Conservation (phyloP, 2,797 vertebrate genomes). For the Calcarius lapponicus region DNA sequence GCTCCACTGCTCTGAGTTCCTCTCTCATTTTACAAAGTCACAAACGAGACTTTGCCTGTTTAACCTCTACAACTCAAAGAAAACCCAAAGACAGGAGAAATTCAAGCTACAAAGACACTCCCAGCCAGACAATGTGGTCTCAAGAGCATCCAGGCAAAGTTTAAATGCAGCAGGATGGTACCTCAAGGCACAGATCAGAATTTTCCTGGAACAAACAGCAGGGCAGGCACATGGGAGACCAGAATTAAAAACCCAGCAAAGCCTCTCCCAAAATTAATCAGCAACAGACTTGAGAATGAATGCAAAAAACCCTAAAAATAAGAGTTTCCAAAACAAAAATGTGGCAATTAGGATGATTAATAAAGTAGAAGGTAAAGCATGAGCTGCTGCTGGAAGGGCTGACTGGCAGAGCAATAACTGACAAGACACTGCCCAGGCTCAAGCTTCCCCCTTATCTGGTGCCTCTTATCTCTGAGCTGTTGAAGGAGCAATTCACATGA, state of each 20-base stretch:
- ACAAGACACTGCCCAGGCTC: neutral
- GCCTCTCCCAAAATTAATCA: neutral
- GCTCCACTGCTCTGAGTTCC: neutral
- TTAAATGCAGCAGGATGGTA: neutral
- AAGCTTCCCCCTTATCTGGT: neutral
- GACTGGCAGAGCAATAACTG: neutral
- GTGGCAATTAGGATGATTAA: neutral
- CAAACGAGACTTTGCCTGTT: neutral
- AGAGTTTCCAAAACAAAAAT: neutral
- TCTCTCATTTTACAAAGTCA: neutral
- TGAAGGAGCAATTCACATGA: slow-evolving; percentile 9
- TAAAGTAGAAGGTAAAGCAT: neutral
- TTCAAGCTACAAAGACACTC: neutral
- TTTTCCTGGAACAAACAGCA: slow-evolving; percentile 23
- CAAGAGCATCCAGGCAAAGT: slow-evolving; percentile 20
- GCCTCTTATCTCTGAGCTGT: neutral
- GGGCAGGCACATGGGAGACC: neutral
- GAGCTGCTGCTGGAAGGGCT: neutral
- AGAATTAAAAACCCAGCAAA: neutral
- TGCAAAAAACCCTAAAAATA: neutral
- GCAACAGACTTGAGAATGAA: neutral
- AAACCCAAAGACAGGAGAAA: neutral
- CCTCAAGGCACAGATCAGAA: neutral
- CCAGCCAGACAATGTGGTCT: neutral
- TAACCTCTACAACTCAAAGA: neutral